Evolutionary conservation across 2,797 vertebrate species (phyloP), one percentile per base, ranked within the genome.

Genomic region (Liasis olivaceus): DNA sequence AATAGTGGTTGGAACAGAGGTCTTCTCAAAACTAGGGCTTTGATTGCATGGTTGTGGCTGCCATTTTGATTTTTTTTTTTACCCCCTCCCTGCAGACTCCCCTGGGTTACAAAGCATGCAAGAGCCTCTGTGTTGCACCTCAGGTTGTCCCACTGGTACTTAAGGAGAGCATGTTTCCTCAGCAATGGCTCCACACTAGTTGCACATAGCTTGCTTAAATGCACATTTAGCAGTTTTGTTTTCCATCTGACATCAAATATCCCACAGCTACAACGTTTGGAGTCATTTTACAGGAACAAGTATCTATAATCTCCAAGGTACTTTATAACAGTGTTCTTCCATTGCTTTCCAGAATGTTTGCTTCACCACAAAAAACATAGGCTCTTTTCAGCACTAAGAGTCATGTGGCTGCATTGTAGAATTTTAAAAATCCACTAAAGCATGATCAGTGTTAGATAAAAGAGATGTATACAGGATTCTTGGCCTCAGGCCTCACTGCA

Each of bases 371-470:
- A 31, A 36, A 63, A 36, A 5, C 2, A 11, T 28, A 47, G 66
- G 22, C 5, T 9, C 36, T 59, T 81, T 81, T 63, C 58, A 24
- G 26, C 64, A 85, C 56, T 85, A 60, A 9, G n/a, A 26, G 22
- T 92, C 84, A 54, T 92, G 88, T 0, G 60, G 7, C 63, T 59
- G 54, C 88, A 69, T 89, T 86, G 63, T 89, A 26, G 89, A 72
- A 90, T 77, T 87, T 51, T 85, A 72, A 31, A 72, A 66, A n/a
- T 31, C 81, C 28, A 59, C 51, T 89, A 47, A 69, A 36, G 62
- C 91, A 51, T 87, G 84, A 90, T 86, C 47, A 92, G 72, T 72
- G 84, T 60, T 86, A 66, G 20, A 62, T 60, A 90, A 89, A 69
- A 47, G 62, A 89, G 22, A 58, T 22, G 56, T 22, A 69, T 72